phyloP scores from a whole-genome alignment of 2,113 vertebrate genomes.

The Coptodon rendalli region DNA sequence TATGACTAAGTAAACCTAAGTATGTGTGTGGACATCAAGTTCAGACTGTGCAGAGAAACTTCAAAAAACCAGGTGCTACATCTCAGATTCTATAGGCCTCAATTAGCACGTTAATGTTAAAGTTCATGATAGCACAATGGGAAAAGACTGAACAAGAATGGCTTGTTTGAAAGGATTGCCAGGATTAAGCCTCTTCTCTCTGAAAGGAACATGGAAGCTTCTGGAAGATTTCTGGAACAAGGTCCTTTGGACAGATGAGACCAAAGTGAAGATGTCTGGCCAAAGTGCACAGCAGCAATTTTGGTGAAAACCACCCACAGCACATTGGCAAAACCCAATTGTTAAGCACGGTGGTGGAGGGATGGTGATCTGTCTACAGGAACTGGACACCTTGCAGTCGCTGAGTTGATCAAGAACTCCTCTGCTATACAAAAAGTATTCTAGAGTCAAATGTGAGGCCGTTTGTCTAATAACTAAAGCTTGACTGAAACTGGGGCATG shows the following conservation, averaged over 20 bases:
- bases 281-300: background rate
- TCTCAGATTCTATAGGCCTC: background rate
- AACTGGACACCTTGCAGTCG: background rate
- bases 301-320: background rate
- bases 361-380: background rate
- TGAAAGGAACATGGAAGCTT: background rate
- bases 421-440: background rate
- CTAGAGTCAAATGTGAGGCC: background rate
- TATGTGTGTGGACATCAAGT: background rate
- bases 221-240: background rate
- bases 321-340: background rate
- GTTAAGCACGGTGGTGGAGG: background rate
- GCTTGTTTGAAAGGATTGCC: background rate
- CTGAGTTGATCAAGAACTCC: background rate
- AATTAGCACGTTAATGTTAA: background rate
- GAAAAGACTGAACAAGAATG: background rate
- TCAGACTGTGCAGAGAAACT: background rate
- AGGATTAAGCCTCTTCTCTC: background rate
- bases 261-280: background rate
- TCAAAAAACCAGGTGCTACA: background rate
- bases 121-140: background rate
- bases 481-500: background rate
- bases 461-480: background rate
- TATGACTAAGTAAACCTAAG: background rate
- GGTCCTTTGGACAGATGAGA: background rate